Evolutionary conservation across 2,113 vertebrate genomes (phyloP).

Genomic region (Cryptotis parvus): DNA sequence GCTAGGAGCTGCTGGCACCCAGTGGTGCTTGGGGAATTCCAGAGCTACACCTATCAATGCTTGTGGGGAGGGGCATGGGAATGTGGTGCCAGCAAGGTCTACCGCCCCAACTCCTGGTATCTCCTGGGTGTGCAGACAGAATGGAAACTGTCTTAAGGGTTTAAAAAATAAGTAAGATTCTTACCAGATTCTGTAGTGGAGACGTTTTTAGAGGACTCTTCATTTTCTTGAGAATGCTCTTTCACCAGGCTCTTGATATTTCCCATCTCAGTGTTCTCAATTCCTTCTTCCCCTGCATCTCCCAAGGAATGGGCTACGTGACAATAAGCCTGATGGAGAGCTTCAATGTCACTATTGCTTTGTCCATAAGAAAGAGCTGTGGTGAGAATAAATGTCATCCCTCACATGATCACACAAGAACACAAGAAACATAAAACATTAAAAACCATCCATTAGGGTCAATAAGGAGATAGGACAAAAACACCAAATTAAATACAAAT

Average conservation of each 20-base stretch:
- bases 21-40: no score
- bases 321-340: conserved; percentile 91
- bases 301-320: conserved; percentile 87
- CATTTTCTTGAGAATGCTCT: conserved; percentile 76
- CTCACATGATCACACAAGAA: background rate
- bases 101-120: no score
- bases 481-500: background rate
- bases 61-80: no score
- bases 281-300: conserved; percentile 83
- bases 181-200: conserved; percentile 89
- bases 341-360: conserved; percentile 92
- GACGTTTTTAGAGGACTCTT: conserved; percentile 75
- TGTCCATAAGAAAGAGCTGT: conserved; percentile 86
- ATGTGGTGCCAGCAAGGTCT: no score
- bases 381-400: conserved; percentile 50
- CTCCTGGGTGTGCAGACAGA: no score
- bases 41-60: no score
- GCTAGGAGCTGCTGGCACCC: no score
- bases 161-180: background rate
- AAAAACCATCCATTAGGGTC: background rate
- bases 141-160: background rate
- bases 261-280: background rate
- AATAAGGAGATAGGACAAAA: background rate
- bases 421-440: background rate
- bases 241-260: conserved; percentile 55